Evolutionary conservation across 2,797 vertebrate species (phyloP).

Genomic region (Martes flavigula): DNA sequence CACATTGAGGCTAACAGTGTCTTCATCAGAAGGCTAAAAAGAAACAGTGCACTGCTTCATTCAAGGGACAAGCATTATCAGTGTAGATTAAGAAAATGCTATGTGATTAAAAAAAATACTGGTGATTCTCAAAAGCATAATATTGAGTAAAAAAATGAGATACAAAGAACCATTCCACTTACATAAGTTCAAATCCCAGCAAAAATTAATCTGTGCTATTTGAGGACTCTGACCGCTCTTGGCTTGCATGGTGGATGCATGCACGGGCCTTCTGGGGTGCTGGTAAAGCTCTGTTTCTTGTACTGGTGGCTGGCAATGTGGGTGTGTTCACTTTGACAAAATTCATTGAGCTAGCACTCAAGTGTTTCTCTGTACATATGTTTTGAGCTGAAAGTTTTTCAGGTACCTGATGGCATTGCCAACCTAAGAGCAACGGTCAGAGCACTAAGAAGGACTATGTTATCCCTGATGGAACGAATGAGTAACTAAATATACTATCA

Average conservation of each 20-base stretch:
- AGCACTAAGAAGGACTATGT: background rate
- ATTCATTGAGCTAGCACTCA: background rate
- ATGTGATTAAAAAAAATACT: background rate
- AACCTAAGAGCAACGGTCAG: background rate
- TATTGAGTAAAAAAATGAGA: background rate
- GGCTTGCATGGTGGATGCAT: accelerated
- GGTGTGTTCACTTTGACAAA: background rate
- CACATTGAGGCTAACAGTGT: slow-evolving; percentile 92
- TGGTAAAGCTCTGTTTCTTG: background rate
- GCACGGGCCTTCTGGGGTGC: background rate
- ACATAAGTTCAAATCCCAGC: background rate
- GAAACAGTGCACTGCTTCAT: slow-evolving; percentile 21
- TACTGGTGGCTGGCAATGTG: background rate
- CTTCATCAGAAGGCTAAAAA: slow-evolving; percentile 94
- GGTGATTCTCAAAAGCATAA: background rate
- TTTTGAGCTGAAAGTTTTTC: background rate
- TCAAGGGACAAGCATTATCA: background rate
- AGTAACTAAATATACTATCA: background rate
- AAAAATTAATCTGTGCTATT: background rate
- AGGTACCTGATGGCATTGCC: background rate
- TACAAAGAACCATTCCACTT: background rate
- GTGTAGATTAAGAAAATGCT: background rate
- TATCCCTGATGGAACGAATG: background rate
- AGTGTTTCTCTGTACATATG: background rate
- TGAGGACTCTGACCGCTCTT: background rate